A percentile compares a stretch with the other conserved stretches of the same genome.
These are phyloP conservation scores for Epizoanthus fatuus DNA, from an alignment of 92 coral and sea anemone species.

Conservation along the genomic window DNA sequence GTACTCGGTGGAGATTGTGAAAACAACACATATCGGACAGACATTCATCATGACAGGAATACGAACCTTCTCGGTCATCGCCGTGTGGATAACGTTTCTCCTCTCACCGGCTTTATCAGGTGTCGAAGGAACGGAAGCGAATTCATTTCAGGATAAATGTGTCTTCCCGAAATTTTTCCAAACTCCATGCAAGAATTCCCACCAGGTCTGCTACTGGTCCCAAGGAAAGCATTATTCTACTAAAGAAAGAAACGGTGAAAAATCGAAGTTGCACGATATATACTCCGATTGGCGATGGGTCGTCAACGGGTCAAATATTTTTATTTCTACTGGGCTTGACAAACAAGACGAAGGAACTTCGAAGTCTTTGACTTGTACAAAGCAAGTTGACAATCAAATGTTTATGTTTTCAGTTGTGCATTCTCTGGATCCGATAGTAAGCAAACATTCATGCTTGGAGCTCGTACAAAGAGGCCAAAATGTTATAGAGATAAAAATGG, in stretches of 20 bases:
- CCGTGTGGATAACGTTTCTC: neutral
- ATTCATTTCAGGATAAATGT: conserved; percentile 2
- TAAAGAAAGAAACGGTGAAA: conserved; percentile 10
- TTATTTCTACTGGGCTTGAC: conserved; percentile 10
- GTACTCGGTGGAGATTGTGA: conserved; percentile 1
- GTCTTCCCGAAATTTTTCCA: conserved; percentile 24
- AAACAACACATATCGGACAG: neutral
- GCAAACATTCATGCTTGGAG: conserved; percentile 58
- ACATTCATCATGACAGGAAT: neutral
- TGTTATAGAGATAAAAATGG: conserved; percentile 65
- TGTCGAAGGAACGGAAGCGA: neutral
- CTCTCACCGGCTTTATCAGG: neutral
- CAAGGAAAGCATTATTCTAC: conserved; percentile 37
- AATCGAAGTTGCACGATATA: conserved; percentile 17
- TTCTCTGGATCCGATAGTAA: neutral
- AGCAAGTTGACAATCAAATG: conserved; percentile 2
- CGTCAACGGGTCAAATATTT: conserved; percentile 15
- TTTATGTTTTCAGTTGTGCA: conserved; percentile 1
- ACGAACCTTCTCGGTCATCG: neutral
- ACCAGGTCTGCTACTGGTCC: conserved; percentile 30
- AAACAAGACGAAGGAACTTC: neutral
- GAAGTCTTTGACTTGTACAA: conserved; percentile 25
- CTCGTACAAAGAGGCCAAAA: conserved; percentile 66
- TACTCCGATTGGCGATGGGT: conserved; percentile 42
- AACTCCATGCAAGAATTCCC: conserved; percentile 19